Percentiles rank a stretch among this genome's conserved stretches.
These are phyloP conservation scores for Megalops cyprinoides DNA, from an alignment of 2,797 vertebrate genomes.

Conservation along the genomic window DNA sequence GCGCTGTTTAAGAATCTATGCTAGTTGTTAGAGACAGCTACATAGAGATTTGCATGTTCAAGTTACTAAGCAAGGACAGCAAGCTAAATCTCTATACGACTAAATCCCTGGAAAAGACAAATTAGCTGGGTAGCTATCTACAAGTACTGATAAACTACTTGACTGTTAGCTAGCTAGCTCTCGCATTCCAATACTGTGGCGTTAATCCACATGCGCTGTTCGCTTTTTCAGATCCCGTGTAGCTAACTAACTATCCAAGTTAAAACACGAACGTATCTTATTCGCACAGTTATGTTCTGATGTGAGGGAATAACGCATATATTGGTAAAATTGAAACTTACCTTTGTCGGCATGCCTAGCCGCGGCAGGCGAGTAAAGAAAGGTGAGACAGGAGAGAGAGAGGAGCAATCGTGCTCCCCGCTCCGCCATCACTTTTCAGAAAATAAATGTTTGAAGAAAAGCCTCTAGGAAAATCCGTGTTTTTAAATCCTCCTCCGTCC, in stretches of 20 bases:
- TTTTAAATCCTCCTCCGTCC: conserved; percentile 60
- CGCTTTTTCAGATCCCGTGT: background rate
- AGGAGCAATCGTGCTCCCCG: conserved; percentile 80
- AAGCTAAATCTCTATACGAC: background rate
- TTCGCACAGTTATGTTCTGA: too few relatives aligned
- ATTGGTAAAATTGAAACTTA: conserved; percentile 48
- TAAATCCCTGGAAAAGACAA: background rate
- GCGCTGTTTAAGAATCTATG: background rate
- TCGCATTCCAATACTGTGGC: conserved; percentile 19
- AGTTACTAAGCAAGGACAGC: background rate
- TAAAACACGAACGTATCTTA: background rate
- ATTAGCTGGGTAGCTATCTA: background rate
- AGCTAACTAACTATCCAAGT: background rate
- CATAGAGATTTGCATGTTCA: background rate
- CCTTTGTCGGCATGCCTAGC: conserved; percentile 78
- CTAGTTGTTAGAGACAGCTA: background rate
- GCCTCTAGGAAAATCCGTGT: conserved; percentile 59
- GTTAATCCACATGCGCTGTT: background rate
- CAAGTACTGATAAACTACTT: background rate
- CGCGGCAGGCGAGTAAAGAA: conserved; percentile 62
- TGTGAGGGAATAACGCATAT: background rate
- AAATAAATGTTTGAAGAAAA: conserved; percentile 69
- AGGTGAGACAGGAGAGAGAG: conserved; percentile 81
- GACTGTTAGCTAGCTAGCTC: background rate
- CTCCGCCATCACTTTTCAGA: conserved; percentile 83